Evolutionary conservation across 2,113 vertebrate genomes (phyloP).

Genomic region (Rhabdomys dilectus): DNA sequence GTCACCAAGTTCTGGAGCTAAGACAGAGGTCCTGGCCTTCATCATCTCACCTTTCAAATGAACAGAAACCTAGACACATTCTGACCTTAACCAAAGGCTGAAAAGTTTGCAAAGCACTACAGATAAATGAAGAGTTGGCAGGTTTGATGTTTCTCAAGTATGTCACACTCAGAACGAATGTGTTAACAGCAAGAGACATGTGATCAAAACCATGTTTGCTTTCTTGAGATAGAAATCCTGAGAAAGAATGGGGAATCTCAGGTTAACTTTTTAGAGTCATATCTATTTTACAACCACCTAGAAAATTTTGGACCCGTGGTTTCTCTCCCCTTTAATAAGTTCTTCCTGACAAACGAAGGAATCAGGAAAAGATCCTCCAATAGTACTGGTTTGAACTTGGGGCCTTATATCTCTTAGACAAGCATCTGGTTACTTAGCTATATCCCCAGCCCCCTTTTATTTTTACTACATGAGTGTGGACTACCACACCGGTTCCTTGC

Average conservation of each 20-base stretch:
- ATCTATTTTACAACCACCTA: neutral
- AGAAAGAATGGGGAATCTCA: neutral
- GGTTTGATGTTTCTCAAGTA: neutral
- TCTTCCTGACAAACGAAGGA: neutral
- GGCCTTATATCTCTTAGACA: neutral
- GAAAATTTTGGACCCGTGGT: neutral
- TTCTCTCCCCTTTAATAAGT: conserved; percentile 12
- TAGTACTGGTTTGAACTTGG: neutral
- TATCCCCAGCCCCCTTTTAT: neutral
- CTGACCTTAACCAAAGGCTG: neutral
- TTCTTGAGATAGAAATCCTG: neutral
- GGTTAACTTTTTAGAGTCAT: neutral
- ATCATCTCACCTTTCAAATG: neutral
- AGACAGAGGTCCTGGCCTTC: neutral
- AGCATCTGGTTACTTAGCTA: neutral
- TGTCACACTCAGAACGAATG: neutral
- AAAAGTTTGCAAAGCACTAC: neutral
- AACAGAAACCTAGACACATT: neutral
- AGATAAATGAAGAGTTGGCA: neutral
- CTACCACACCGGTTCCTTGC: neutral
- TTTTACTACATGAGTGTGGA: neutral
- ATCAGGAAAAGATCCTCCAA: neutral
- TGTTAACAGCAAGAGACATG: neutral
- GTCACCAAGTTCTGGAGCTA: neutral
- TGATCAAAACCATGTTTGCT: neutral